Evolutionary conservation across 2,797 vertebrate genomes (phyloP).

Genomic region (Sebastes iracundus): DNA sequence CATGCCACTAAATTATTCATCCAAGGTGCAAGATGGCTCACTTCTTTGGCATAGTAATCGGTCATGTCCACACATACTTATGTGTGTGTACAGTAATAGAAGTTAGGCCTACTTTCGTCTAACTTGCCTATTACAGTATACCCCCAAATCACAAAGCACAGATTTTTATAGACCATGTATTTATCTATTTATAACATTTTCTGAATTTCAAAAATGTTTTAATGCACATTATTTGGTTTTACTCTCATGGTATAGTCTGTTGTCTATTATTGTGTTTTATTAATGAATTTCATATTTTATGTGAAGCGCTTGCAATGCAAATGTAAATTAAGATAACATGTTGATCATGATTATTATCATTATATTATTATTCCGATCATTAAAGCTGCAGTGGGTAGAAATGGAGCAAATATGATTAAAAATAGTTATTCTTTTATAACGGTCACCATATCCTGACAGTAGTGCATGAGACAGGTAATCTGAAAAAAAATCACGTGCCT

Average conservation of each 20-base stretch:
- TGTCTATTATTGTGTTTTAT: not conserved
- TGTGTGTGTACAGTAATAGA: not conserved
- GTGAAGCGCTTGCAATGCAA: not conserved
- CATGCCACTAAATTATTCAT: constrained; percentile 44
- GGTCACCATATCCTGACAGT: too few species aligned
- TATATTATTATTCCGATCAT: not conserved
- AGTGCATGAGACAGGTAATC: too few species aligned
- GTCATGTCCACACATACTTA: not conserved
- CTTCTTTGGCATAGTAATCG: constrained; percentile 17
- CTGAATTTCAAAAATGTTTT: not conserved
- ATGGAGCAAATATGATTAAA: too few species aligned
- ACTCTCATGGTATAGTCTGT: not conserved
- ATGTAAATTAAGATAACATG: not conserved
- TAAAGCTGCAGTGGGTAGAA: not conserved
- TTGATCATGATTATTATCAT: not conserved
- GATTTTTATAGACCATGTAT: not conserved
- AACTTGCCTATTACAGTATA: not conserved
- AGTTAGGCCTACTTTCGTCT: not conserved
- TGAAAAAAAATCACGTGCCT: too few species aligned
- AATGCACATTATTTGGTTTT: not conserved
- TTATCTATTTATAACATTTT: not conserved
- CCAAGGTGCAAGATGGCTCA: constrained; percentile 6
- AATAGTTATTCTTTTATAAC: too few species aligned
- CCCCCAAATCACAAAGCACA: not conserved
- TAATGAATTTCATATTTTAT: not conserved